phyloP scores from a whole-genome alignment of 2,888 invertebrate genomes.

The Criorhina ranunculi region DNA sequence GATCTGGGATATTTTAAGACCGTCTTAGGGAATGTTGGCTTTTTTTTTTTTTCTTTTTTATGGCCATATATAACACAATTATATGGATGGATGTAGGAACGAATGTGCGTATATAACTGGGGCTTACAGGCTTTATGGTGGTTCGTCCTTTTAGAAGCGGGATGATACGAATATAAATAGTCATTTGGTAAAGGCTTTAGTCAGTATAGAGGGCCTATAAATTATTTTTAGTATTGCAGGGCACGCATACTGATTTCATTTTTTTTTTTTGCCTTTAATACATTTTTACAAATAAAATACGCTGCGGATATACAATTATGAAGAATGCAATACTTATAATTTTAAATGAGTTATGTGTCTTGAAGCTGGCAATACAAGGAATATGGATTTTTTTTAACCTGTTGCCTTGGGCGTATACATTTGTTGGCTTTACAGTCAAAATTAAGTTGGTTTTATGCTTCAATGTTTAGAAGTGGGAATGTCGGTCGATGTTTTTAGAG shows the following conservation, averaged over 20 bases:
- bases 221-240: slow-evolving; percentile 45
- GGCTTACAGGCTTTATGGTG: slow-evolving; percentile 17
- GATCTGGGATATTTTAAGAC: slow-evolving; percentile 61
- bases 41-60: slow-evolving; percentile 26
- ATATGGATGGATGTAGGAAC: not conserved
- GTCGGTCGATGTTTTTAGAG: no score
- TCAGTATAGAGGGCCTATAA: slow-evolving; percentile 21
- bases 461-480: no score
- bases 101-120: slow-evolving; percentile 35
- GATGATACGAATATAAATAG: not conserved
- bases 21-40: slow-evolving; percentile 20
- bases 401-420: no score
- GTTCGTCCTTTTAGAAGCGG: not conserved
- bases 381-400: no score
- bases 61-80: slow-evolving; percentile 25
- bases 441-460: no score
- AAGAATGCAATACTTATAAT: not conserved
- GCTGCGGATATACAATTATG: not conserved
- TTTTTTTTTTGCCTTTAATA: slow-evolving; percentile 14
- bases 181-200: not conserved
- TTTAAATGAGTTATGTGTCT: no score
- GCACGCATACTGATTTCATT: slow-evolving; percentile 35
- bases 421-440: no score
- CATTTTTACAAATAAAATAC: not conserved
- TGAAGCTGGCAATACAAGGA: no score